Conservation (phyloP, 2,113 vertebrate species). For the Tursiops truncatus region DNA sequence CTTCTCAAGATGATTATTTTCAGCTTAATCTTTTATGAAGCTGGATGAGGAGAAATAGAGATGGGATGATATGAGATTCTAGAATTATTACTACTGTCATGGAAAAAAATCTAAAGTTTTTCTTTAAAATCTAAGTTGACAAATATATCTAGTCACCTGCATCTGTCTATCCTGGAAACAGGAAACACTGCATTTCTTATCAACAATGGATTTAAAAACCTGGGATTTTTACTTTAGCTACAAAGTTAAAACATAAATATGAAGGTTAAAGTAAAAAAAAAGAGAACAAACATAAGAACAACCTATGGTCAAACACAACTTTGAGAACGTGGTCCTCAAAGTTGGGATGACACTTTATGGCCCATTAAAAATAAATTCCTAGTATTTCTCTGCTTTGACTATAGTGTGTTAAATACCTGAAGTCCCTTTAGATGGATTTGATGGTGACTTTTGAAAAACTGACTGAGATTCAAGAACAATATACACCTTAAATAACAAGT, state of each 20-base stretch:
- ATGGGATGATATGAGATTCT: not conserved
- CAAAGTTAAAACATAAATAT: not conserved
- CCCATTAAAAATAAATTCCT: conserved; percentile 42
- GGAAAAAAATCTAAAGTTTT: not conserved
- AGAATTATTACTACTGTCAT: not conserved
- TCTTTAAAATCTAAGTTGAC: conserved; percentile 2
- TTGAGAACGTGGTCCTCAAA: not conserved
- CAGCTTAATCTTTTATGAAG: not conserved
- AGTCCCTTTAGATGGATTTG: not conserved
- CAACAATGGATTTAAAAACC: not conserved
- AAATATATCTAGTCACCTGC: not conserved
- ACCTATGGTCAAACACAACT: not conserved
- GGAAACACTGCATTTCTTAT: not conserved
- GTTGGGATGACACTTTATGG: not conserved
- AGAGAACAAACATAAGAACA: not conserved
- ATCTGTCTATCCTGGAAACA: not conserved
- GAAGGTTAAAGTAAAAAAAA: not conserved
- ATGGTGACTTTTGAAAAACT: not conserved
- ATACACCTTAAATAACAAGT: conserved; percentile 36
- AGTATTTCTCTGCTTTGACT: conserved; percentile 32
- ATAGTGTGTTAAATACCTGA: not conserved
- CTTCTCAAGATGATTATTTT: conserved; percentile 2
- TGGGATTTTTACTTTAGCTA: not conserved
- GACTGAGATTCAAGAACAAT: conserved; percentile 22
- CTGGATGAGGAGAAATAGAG: not conserved